Evolutionary conservation across 2,888 invertebrate species (phyloP), one percentile per base, ranked within the genome.

Genomic region (Drosophila multiciliata): DNA sequence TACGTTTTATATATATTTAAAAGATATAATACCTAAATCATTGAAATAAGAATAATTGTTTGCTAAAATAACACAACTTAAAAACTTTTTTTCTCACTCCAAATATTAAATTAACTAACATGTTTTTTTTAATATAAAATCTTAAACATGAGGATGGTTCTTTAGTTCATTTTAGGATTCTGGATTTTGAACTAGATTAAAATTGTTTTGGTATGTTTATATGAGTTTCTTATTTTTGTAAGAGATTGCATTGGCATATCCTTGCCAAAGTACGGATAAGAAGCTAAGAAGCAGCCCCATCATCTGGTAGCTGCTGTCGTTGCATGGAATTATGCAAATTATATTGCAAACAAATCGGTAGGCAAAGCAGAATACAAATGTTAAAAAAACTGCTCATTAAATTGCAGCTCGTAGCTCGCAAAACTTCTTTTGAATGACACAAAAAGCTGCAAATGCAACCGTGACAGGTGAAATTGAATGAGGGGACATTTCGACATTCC

Each of bases 331-430:
- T 77, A 63, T 59, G 60, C 49, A 69, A 71, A 66, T 59, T 45
- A 60, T 66, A 69, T 69, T 50, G 55, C 65, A 66, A 73, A 59
- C 66, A 80, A 80, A 77, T 83, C 87, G 61, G 48, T 23, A 40
- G 49, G 59, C 42, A 26, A 67, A 60, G 66, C 48, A 35, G 49
- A 29, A 26, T n/a, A n/a, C 7, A 54, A 58, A 58, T 17, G 63
- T 65, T 35, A 66, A 62, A 69, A 75, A 70, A 73, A 63, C 35
- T 66, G 82, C 83, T 87, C 89, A 87, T 87, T 89, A 87, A 87
- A 87, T 78, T 74, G 70, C 82, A 77, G 49, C 63, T 48, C 57
- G 64, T 59, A 49, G 42, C 52, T 62, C 59, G 67, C 66, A 54
- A 59, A 75, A 69, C 65, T 74, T 68, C 50, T 78, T 80, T 78